Evolutionary conservation across 2,888 invertebrate species (phyloP), one percentile per base, ranked within the genome.

Genomic region (Drosophila mimica): DNA sequence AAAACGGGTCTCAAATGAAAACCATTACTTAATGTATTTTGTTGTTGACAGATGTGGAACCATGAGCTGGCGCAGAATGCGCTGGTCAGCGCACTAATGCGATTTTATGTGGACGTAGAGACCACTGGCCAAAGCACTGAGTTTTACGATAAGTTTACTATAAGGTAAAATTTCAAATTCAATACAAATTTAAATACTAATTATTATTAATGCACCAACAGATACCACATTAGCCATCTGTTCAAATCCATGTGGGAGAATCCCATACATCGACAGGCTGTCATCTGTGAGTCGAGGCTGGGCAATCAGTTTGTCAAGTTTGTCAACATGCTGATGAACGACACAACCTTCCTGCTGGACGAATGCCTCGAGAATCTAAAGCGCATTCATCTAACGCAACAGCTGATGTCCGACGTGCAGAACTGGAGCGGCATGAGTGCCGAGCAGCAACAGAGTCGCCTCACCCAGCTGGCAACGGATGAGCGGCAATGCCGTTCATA

Each of bases 91-190:
- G 96, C 97, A 25, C 94, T 99, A 46, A 99, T 99, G 98, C 98
- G 98, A 93, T 99, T 99, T 94, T 99, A 99, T 94, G 98, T 99
- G 85, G 99, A 99, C 90, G 98, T 99, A 65, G 99, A 99, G 94
- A 97, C 98, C 15, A 99, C 99, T 13, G 99, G 99, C 13, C 97
- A 99, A 83, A 98, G 98, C 93, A 98, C 98, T 40, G 99, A 99
- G 94, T 99, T 99, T 94, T 99, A 99, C 92, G 99, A 99, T 94
- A 99, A 99, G 94, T 99, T 99, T 93, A 98, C 98, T 15, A 99
- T 99, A 88, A 95, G 99, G 93, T 93, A 53, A 63, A 77, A 36
- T 25, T 3, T 0, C 3, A 11, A 6, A 36, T 13, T 38, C 25
- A 0, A 13, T 17, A 49, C 57, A n/a, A 8, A 20, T 38, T 31